These are phyloP conservation scores for Prionace glauca DNA, from an alignment of 2,797 vertebrate genomes.

Conservation along the genomic window DNA sequence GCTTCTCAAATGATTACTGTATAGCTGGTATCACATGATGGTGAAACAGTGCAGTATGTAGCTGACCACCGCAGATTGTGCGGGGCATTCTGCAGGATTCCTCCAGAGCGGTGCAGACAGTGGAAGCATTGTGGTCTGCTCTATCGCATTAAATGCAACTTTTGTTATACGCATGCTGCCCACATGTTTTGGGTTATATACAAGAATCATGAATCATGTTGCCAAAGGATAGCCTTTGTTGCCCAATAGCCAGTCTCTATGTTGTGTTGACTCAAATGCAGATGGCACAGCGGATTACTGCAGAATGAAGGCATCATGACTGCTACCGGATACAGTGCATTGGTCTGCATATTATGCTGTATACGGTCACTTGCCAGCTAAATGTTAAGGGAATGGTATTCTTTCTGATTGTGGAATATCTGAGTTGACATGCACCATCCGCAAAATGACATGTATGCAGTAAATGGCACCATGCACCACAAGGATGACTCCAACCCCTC, in stretches of 20 bases:
- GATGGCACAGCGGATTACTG: background rate
- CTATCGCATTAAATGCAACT: background rate
- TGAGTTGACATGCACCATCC: background rate
- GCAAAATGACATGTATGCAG: background rate
- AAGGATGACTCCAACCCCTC: background rate
- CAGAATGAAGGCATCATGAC: background rate
- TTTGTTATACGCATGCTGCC: background rate
- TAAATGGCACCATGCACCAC: background rate
- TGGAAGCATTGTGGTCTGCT: background rate
- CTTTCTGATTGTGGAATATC: background rate
- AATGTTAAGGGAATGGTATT: background rate
- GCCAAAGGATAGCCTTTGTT: no score
- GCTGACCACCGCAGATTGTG: background rate
- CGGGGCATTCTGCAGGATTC: background rate
- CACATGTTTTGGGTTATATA: background rate
- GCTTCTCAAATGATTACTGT: background rate
- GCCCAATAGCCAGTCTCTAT: background rate
- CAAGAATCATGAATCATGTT: no score
- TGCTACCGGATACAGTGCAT: background rate
- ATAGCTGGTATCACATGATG: background rate
- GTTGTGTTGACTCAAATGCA: background rate
- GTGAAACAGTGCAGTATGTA: background rate
- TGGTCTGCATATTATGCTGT: background rate
- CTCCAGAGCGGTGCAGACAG: background rate
- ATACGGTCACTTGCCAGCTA: background rate